A percentile compares a stretch with the other conserved stretches of the same genome.
These are phyloP conservation scores for Mythimna vitellina DNA, from an alignment of 2,888 invertebrate species.

Conservation along the genomic window DNA sequence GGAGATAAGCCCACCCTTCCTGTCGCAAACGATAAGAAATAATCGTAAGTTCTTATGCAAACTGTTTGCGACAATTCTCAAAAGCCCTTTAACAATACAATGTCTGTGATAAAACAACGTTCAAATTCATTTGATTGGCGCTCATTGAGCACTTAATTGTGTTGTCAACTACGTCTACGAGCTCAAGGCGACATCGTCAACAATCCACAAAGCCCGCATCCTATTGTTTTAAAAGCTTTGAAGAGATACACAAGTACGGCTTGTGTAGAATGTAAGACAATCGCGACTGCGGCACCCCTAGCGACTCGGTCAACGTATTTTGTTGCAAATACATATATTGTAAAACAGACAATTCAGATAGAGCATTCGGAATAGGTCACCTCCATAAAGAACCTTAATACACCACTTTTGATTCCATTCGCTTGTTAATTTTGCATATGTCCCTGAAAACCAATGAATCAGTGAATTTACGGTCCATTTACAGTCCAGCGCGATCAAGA, in stretches of 20 bases:
- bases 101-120: slow-evolving; percentile 41
- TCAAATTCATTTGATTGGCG: slow-evolving; percentile 60
- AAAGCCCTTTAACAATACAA: slow-evolving; percentile 40
- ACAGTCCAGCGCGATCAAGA: slow-evolving; percentile 31
- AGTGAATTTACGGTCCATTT: slow-evolving; percentile 27
- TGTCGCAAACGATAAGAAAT: slow-evolving; percentile 67
- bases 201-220: slow-evolving; percentile 79
- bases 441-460: slow-evolving; percentile 14
- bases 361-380: background rate
- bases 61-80: slow-evolving; percentile 35
- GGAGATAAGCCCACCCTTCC: slow-evolving; percentile 65
- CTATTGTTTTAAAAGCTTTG: slow-evolving; percentile 82
- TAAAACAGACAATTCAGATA: background rate
- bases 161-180: slow-evolving; percentile 74
- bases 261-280: slow-evolving; percentile 67
- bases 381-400: background rate
- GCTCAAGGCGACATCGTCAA: slow-evolving; percentile 70
- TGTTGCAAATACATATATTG: slow-evolving; percentile 24
- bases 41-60: slow-evolving; percentile 56
- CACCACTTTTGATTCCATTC: background rate
- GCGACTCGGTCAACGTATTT: slow-evolving; percentile 7
- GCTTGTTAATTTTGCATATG: slow-evolving; percentile 7
- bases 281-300: slow-evolving; percentile 48
- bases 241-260: slow-evolving; percentile 67
- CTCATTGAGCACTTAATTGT: slow-evolving; percentile 78